phyloP scores from a whole-genome alignment of 2,113 vertebrate genomes.

The Anhinga rufa region DNA sequence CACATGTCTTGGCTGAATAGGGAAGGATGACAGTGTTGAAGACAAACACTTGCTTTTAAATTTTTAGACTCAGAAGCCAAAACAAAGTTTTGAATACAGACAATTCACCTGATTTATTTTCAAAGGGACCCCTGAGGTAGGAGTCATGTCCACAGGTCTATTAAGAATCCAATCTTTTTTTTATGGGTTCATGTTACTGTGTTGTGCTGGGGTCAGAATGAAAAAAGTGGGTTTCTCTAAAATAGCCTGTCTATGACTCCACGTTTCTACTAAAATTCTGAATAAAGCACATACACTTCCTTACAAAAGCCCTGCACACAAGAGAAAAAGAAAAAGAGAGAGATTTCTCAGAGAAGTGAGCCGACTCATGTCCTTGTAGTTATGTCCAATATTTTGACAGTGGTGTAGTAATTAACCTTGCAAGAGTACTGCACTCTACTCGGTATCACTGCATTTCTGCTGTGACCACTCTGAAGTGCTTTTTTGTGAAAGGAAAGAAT shows the following conservation, averaged over 20 bases:
- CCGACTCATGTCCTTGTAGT: slow-evolving; percentile 5
- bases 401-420: slow-evolving; percentile 56
- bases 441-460: slow-evolving; percentile 36
- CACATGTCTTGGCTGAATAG: background rate
- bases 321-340: background rate
- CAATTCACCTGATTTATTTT: background rate
- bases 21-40: background rate
- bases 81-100: background rate
- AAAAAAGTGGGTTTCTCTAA: background rate
- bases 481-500: slow-evolving; percentile 61
- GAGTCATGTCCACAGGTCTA: background rate
- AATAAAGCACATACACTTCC: background rate
- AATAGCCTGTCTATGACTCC: background rate
- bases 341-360: background rate
- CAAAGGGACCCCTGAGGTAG: background rate
- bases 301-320: background rate
- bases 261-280: background rate
- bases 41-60: background rate
- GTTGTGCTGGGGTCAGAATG: background rate
- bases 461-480: slow-evolving; percentile 61
- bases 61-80: background rate
- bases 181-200: background rate
- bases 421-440: slow-evolving; percentile 20
- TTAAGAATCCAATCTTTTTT: background rate
- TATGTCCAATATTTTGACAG: slow-evolving; percentile 65